These are phyloP conservation scores for Drepana falcataria DNA, from an alignment of 2,888 invertebrate genomes.

Conservation along the genomic window DNA sequence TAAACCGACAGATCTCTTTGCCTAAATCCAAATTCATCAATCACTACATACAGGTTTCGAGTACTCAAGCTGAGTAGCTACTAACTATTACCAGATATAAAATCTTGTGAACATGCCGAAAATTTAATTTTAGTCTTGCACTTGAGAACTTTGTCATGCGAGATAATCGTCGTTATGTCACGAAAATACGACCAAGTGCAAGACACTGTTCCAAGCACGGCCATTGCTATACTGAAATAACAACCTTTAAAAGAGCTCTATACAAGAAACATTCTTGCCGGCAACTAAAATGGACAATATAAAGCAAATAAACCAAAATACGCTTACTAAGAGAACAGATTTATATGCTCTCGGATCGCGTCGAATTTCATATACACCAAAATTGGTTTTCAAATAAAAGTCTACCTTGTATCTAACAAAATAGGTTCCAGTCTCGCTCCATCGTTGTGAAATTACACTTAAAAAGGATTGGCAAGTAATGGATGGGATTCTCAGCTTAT, in stretches of 20 bases:
- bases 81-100: too few species aligned
- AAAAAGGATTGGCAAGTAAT: background rate
- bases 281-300: constrained; percentile 8
- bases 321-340: constrained; percentile 16
- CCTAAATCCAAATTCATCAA: too few species aligned
- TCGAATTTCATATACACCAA: constrained; percentile 9
- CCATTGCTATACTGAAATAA: background rate
- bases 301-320: constrained; percentile 17
- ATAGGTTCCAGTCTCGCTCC: background rate
- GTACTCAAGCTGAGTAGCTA: too few species aligned
- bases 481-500: background rate
- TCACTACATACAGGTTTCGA: too few species aligned
- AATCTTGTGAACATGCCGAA: too few species aligned
- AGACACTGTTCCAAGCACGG: too few species aligned
- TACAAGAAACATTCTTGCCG: background rate
- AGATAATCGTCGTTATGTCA: too few species aligned
- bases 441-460: background rate
- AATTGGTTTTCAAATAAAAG: constrained; percentile 12
- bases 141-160: too few species aligned
- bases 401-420: background rate
- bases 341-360: constrained; percentile 4
- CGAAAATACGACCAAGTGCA: too few species aligned
- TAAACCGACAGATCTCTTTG: too few species aligned
- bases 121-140: too few species aligned
- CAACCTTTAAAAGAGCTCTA: background rate